Percentiles rank a stretch among this genome's conserved stretches.
These are phyloP conservation scores for Cryptocephalus primarius DNA, from an alignment of 2,888 invertebrate species.

Conservation along the genomic window DNA sequence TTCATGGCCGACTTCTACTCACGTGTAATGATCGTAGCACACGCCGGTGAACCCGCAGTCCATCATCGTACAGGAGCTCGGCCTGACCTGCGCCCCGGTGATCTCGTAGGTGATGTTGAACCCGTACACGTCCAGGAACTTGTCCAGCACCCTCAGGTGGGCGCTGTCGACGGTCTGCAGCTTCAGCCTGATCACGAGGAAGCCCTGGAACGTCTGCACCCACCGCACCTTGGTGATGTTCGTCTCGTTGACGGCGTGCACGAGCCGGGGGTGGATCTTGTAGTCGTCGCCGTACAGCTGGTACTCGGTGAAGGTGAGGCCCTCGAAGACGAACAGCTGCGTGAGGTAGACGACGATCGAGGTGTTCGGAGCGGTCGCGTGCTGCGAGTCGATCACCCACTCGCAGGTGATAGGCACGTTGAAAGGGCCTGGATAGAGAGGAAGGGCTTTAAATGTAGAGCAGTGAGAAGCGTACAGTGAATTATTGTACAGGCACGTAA, in stretches of 20 bases:
- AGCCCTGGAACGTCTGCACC: constrained; percentile 56
- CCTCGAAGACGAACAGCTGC: constrained; percentile 74
- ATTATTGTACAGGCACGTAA: no score
- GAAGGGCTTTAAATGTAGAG: neutral
- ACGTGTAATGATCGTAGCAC: constrained; percentile 71
- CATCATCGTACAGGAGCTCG: constrained; percentile 62
- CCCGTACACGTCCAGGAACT: constrained; percentile 75
- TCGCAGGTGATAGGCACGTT: constrained; percentile 68
- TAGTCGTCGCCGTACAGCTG: constrained; percentile 25
- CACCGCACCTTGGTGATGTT: constrained; percentile 57
- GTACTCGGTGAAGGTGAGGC: constrained; percentile 27
- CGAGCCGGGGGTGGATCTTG: constrained; percentile 42
- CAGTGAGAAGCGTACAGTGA: no score
- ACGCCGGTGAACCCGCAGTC: constrained; percentile 79
- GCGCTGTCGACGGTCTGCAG: constrained; percentile 66
- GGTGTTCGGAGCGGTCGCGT: constrained; percentile 41
- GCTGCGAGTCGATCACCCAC: constrained; percentile 80
- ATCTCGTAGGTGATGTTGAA: constrained; percentile 90
- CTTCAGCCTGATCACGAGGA: constrained; percentile 66
- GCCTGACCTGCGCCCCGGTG: constrained; percentile 42
- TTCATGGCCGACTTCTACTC: constrained; percentile 33
- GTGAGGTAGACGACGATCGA: constrained; percentile 80
- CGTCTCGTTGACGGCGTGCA: constrained; percentile 56
- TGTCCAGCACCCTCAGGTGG: constrained; percentile 70
- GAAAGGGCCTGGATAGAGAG: constrained; percentile 69